Evolutionary conservation across 2,888 invertebrate genomes (phyloP), one percentile per base, ranked within the genome.

Genomic region (Achlya flavicornis): DNA sequence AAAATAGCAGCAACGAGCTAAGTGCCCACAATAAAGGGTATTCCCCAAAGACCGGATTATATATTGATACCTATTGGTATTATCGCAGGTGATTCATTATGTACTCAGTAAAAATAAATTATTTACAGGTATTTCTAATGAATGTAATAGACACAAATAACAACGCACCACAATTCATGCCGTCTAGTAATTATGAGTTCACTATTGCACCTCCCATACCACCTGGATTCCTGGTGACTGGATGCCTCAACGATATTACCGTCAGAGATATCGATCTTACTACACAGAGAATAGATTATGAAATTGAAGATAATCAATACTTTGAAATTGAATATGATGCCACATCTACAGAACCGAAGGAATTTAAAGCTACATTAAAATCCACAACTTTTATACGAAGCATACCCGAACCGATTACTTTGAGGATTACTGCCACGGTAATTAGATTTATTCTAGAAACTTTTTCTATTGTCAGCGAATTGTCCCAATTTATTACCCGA

Each of bases 221-320:
- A 57, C 92, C 93, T 11, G 88, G 90, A 1, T 89, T 83, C 65
- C 74, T 85, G 16, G 78, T 95, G 35, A 91, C 94, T 1, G 83
- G 88, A 12, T 89, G 91, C 61, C 80, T 88, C n/a, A 86, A 90
- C 57, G 80, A 84, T 38, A 88, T 95, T 12, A 79, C 76, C 59
- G 94, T 88, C 0, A 83, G 88, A 71, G 95, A 95, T 75, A 86
- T 94, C 33, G 95, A 95, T 77, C 89, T 95, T 11, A 93, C 94
- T 0, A 95, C 94, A 0, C 69, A 80, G 32, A 79, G 78, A 72
- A 90, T 94, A 43, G 79, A 83, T 19, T 93, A 92, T 61, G 66
- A 68, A 12, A 85, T 94, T 7, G 81, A 88, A 64, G 85, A 87
- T 10, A 92, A 90, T 63, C 78, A 83, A 7, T 83, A 86, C 67